Evolutionary conservation across 2,888 invertebrate genomes (phyloP).

Genomic region (Apamea monoglypha): DNA sequence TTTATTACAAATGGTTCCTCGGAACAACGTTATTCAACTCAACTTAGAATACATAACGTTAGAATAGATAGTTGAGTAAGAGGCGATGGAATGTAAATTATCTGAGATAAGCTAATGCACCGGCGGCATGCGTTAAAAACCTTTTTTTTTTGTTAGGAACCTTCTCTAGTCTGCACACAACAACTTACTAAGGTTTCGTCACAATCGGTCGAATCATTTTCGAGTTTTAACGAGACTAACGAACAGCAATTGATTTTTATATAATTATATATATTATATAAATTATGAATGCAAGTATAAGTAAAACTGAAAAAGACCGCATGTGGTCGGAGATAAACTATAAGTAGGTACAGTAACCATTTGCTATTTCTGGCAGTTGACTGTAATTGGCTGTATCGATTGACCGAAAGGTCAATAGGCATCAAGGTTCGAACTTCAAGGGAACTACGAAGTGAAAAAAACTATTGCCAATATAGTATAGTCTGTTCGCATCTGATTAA

Average conservation of each 20-base stretch:
- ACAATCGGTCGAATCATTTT: too few relatives aligned
- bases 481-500: not conserved
- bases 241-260: too few relatives aligned
- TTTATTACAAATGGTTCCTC: not conserved
- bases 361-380: not conserved
- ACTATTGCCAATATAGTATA: too few relatives aligned
- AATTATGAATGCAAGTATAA: not conserved
- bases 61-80: not conserved
- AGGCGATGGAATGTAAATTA: not conserved
- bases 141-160: too few relatives aligned
- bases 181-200: too few relatives aligned
- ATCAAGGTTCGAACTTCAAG: conserved; percentile 5
- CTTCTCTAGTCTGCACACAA: too few relatives aligned
- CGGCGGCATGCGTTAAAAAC: too few relatives aligned
- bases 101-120: too few relatives aligned
- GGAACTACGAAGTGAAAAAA: not conserved
- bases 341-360: not conserved
- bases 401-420: not conserved
- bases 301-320: not conserved
- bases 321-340: not conserved
- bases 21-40: too few relatives aligned
- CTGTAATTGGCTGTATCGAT: conserved; percentile 9
- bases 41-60: not conserved
- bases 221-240: too few relatives aligned
- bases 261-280: too few relatives aligned